Base-by-base conservation (phyloP, 2,113 vertebrate genomes). In the Sinosuthora webbiana region DNA sequence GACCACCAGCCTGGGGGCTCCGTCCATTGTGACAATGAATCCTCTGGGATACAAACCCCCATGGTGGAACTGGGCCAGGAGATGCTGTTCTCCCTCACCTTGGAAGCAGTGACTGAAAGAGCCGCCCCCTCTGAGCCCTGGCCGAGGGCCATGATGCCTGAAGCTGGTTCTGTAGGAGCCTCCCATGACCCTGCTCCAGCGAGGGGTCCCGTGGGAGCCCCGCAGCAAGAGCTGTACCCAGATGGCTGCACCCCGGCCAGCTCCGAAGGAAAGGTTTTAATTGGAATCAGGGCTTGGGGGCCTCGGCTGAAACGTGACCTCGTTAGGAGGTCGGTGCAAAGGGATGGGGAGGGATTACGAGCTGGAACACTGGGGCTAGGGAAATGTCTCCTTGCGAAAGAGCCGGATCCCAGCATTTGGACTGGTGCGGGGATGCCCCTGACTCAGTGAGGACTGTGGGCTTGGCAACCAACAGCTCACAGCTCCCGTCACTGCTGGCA, bases 241-340 rank as follows among this genome's bases (percentile, higher is more conserved):
- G 65, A 81, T 49, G 77, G 62, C 81, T 69, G 50, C 6, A 0
- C 62, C 25, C 18, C 0, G 0, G 68, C 83, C 56, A 11, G 62
- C 67, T 91, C 70, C 42, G 4, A 50, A 77, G 28, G 59, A 59
- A 87, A 77, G 55, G 22, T 49, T 80, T 96, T 90, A 91, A 89
- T 82, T 93, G 78, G 93, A 95, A 85, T 91, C 93, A 90, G 85
- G 63, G 63, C 52, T 93, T 65, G 70, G 79, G 84, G 93, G 87
- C 47, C 79, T 87, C 10, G 1, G 10, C 67, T 86, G 91, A 89
- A 93, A 87, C 21, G n/a, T 89, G 89, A 90, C 91, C 81, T 95
- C 16, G 0, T 62, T 68, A 84, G 89, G 84, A 91, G 68, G 75
- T 91, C 9, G 0, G 63, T 3, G 2, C 0, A 0, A 70, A 87